Base-by-base conservation (phyloP, 2,113 vertebrate species). In the Crotalus tigris region DNA sequence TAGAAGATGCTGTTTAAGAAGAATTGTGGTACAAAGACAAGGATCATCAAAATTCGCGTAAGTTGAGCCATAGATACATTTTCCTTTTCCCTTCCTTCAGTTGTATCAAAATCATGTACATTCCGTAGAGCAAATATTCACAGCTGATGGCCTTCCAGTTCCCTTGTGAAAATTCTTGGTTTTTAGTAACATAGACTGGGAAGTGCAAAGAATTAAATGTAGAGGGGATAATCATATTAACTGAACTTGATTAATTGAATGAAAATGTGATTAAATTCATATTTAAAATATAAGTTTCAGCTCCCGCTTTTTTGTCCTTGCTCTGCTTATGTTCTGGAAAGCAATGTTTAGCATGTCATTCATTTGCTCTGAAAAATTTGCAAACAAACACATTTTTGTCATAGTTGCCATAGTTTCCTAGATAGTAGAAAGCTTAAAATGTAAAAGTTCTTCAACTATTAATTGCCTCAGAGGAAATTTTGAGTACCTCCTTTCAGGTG, bases 1-100 rank as follows among this genome's bases (percentile, higher is more conserved):
- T 96, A 99, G 98, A 99, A 98, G 97, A 99, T 99, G 98, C 98
- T 99, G 92, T 97, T 99, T 90, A 99, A 98, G 96, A 99, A 98
- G 97, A 99, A 97, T 95, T 98, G 98, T 49, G 98, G 98, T 91
- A 97, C 95, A 64, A 99, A 99, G 97, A 98, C 98, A 7, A 97
- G 98, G 97, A 97, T 98, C 91, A 98, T 98, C 95, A 99, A 98
- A 97, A 98, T 98, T 58, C 96, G 94, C 97, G 98, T 99, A 97
- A 98, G 98, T 98, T 94, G 85, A 44, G 23, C 39, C n/a, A 90
- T 94, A 94, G 24, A 13, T 87, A 89, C 24, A 87, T 90, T 1
- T 33, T 15, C 3, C 24, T 39, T 46, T 33, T 93, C 92, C 46
- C 29, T 94, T 91, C 57, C 17, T 91, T 92, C 92, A 92, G 12